Evolutionary conservation across 2,113 vertebrate genomes (phyloP), one percentile per base, ranked within the genome.

Genomic region (Datnioides undecimradiatus): DNA sequence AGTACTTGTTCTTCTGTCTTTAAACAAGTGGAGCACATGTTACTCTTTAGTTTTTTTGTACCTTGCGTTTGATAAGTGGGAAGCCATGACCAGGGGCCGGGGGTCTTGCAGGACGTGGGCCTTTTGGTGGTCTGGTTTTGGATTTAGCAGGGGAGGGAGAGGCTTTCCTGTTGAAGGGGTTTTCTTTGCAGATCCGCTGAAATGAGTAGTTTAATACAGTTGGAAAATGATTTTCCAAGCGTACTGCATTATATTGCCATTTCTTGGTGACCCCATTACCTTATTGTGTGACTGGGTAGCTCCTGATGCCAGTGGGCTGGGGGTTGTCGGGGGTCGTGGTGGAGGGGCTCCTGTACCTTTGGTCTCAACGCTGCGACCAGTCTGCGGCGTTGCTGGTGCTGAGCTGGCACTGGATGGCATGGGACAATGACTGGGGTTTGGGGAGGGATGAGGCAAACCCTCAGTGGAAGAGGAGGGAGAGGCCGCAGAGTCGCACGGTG

Each of bases 1-100:
- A 74, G 31, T 33, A 55, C 11, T 34, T 96, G 95, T 95, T 96
- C 95, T 95, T 55, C 96, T 97, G 87, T 95, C 95, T 83, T 96
- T 96, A 90, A 97, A 57, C 6, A 45, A 8, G 6, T 19, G 27
- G 7, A 10, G 34, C 59, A 5, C 6, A 8, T 17, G 10, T 27
- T 17, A 3, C 4, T 19, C 21, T 64, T 9, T 48, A 2, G 13
- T 33, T 10, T 33, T 10, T 72, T 72, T 34, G 4, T 88, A 99
- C 98, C 97, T 98, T 99, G 90, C 98, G 97, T 89, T 99, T 99
- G 90, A 99, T 99, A 49, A 99, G 96, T 0, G 98, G 98, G 82
- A 99, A 99, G 79, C 98, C 98, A 0, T 99, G 97, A 54, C 98
- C 98, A 0, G 98, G 98, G 8, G 98, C 97, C 2, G 98, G 97